Conservation (phyloP, 1,140 invertebrate genomes). For the Lethocerus indicus region DNA sequence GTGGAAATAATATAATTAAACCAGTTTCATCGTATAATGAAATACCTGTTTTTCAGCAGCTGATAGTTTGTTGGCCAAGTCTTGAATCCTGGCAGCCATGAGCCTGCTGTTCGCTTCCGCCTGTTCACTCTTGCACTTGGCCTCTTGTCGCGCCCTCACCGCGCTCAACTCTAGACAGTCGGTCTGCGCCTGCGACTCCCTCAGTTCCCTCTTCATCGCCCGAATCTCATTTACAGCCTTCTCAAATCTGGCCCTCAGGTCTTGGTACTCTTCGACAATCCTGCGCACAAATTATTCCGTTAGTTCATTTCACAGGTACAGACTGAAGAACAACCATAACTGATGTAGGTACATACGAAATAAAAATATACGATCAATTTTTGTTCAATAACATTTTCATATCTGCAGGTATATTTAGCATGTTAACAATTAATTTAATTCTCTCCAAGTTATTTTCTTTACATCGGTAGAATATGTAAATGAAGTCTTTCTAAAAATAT, state of each 20-base stretch:
- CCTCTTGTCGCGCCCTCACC: constrained; percentile 51
- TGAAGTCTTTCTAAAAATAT: too few relatives aligned
- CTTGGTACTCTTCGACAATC: constrained; percentile 60
- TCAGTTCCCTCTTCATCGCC: constrained; percentile 60
- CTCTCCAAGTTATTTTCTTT: too few relatives aligned
- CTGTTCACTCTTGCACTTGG: constrained; percentile 44
- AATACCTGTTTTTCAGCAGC: constrained; percentile 56
- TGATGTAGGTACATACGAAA: too few relatives aligned
- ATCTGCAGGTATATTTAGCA: too few relatives aligned
- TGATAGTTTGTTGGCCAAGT: constrained; percentile 62
- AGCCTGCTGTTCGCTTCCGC: constrained; percentile 55
- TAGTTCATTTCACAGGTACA: too few relatives aligned
- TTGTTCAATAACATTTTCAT: too few relatives aligned
- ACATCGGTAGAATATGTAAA: too few relatives aligned
- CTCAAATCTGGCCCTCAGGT: constrained; percentile 55
- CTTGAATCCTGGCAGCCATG: constrained; percentile 68
- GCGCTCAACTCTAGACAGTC: constrained; percentile 62
- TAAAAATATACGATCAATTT: too few relatives aligned
- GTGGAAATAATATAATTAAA: not conserved
- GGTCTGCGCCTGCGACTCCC: constrained; percentile 59
- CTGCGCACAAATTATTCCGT: constrained; percentile 22
- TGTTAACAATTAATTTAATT: too few relatives aligned
- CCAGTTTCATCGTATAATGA: not conserved
- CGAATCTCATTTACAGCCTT: constrained; percentile 67
- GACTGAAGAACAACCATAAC: too few relatives aligned